Conservation (phyloP, 1,140 invertebrate species). For the Drosophila nebulosa region DNA sequence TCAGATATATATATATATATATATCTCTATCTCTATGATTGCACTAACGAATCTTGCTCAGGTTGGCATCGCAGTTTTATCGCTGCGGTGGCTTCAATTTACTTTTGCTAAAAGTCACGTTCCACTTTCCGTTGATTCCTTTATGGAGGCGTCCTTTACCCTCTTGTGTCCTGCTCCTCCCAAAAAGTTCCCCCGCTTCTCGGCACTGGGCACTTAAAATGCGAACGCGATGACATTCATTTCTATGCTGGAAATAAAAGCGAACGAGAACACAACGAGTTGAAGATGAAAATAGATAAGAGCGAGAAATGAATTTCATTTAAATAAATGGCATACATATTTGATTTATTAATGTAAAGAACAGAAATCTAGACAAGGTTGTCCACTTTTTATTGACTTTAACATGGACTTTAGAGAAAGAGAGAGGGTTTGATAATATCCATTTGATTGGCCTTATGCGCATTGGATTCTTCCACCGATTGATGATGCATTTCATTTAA, state of each 20-base stretch:
- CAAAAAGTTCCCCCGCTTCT: neutral
- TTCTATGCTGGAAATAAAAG: constrained; percentile 23
- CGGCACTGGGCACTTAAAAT: constrained; percentile 11
- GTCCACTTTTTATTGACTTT: neutral
- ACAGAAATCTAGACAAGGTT: neutral
- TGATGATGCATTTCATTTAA: neutral
- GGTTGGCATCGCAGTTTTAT: constrained; percentile 71
- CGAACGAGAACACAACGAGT: neutral
- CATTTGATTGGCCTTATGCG: neutral
- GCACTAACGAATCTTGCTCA: constrained; percentile 43
- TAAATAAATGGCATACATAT: constrained; percentile 34
- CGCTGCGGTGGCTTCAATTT: constrained; percentile 62
- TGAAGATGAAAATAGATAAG: neutral
- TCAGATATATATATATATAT: neutral
- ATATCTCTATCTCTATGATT: constrained; percentile 58
- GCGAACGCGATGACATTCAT: constrained; percentile 47
- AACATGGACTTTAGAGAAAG: no score
- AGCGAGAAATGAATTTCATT: constrained; percentile 15
- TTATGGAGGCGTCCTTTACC: constrained; percentile 16
- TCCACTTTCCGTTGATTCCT: constrained; percentile 51
- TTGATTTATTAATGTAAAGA: constrained; percentile 3
- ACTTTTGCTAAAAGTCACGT: constrained; percentile 67
- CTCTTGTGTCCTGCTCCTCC: neutral
- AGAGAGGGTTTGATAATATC: neutral
- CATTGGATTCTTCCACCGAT: neutral